Percentiles rank a stretch among this genome's conserved stretches.
phyloP scores from a whole-genome alignment of 2,797 vertebrate genomes.

The Potorous gilbertii region DNA sequence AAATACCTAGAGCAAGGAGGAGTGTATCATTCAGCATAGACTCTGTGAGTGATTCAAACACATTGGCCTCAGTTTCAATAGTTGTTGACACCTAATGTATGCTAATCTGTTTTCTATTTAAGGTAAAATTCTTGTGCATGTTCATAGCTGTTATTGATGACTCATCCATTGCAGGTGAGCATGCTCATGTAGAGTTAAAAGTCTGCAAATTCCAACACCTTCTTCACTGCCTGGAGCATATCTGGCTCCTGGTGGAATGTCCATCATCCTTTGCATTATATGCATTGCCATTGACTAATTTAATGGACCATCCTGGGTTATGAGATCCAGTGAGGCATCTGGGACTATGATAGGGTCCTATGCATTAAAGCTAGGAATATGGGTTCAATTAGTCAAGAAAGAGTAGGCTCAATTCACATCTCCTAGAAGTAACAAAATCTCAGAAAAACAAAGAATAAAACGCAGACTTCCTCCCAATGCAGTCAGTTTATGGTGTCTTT shows the following conservation, averaged over 20 bases:
- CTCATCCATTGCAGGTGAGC: constrained; percentile 38
- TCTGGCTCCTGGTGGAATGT: background rate
- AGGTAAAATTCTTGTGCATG: background rate
- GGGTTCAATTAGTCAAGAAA: background rate
- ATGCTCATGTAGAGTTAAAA: rapidly evolving
- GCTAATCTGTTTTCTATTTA: constrained; percentile 64
- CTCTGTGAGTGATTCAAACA: constrained; percentile 54
- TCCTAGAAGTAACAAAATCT: background rate
- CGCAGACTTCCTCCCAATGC: background rate
- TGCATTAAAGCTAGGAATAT: background rate
- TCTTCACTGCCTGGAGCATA: rapidly evolving
- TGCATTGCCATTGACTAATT: rapidly evolving
- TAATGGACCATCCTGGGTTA: background rate
- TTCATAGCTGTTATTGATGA: background rate
- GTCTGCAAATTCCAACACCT: constrained; percentile 63
- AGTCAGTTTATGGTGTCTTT: background rate
- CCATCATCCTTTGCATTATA: background rate
- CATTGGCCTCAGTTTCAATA: background rate
- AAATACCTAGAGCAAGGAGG: background rate
- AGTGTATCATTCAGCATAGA: background rate
- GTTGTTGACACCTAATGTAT: constrained; percentile 50
- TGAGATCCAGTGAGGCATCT: background rate
- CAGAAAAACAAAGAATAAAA: background rate
- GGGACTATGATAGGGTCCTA: background rate
- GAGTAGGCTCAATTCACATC: background rate